Percentiles rank a stretch among this genome's conserved stretches.
Evolutionary conservation across 2,888 invertebrate species (phyloP).

Genomic region (Blomia tropicalis): DNA sequence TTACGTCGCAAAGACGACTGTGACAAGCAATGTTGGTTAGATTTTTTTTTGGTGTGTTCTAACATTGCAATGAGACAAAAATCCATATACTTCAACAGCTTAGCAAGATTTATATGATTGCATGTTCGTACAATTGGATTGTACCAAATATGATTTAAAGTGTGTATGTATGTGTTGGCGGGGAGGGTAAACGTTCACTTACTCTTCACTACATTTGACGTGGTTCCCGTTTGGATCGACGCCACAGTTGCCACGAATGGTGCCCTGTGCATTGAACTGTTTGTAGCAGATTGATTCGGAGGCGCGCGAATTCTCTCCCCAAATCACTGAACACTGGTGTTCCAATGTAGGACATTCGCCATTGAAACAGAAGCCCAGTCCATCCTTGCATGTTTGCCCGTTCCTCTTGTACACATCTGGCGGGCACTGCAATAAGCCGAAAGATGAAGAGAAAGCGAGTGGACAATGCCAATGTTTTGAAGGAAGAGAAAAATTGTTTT

Average conservation of each 20-base stretch:
- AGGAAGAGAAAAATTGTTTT: too few relatives aligned
- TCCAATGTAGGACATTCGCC: conserved; percentile 76
- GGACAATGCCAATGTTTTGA: too few relatives aligned
- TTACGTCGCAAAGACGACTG: too few relatives aligned
- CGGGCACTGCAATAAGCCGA: conserved; percentile 53
- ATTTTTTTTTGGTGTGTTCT: too few relatives aligned
- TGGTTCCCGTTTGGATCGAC: conserved; percentile 55
- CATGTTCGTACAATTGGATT: too few relatives aligned
- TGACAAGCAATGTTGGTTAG: too few relatives aligned
- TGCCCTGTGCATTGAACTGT: conserved; percentile 85
- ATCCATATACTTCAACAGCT: too few relatives aligned
- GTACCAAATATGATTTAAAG: too few relatives aligned
- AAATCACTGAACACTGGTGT: conserved; percentile 75
- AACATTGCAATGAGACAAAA: too few relatives aligned
- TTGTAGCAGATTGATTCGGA: conserved; percentile 54
- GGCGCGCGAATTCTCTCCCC: conserved; percentile 54
- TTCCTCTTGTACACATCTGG: conserved; percentile 76
- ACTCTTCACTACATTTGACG: conserved; percentile 72
- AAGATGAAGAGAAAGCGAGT: neutral
- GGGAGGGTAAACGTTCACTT: too few relatives aligned
- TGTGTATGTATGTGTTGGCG: too few relatives aligned
- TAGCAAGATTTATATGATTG: too few relatives aligned
- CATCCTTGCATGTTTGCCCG: conserved; percentile 62
- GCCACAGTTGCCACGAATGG: conserved; percentile 89
- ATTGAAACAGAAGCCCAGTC: conserved; percentile 68